A percentile compares a stretch with the other conserved stretches of the same genome.
Evolutionary conservation across 2,888 invertebrate species (phyloP).

Genomic region (Cephus rjabovi): DNA sequence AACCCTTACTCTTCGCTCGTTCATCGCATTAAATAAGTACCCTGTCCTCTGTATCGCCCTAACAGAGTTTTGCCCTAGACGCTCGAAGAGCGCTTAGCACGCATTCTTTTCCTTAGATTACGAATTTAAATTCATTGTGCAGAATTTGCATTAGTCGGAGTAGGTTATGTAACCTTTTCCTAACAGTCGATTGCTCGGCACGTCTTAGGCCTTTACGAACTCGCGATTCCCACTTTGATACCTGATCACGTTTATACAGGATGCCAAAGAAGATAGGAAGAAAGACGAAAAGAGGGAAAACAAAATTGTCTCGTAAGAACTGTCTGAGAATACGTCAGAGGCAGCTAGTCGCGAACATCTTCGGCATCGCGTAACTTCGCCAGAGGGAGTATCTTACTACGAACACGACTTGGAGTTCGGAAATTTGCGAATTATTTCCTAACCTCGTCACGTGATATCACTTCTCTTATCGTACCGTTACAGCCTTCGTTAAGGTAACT

Average conservation of each 20-base stretch:
- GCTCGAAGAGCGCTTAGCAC: not conserved
- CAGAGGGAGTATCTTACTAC: not conserved
- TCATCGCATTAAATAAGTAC: not conserved
- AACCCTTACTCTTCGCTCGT: not conserved
- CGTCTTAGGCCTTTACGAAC: not conserved
- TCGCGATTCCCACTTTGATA: not conserved
- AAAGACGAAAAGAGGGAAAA: not conserved
- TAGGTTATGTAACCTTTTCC: not conserved
- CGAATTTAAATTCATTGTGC: not conserved
- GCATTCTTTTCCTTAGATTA: not conserved
- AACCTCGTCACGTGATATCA: not conserved
- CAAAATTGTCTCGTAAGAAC: not conserved
- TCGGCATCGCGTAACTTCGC: not conserved
- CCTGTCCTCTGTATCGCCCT: not conserved
- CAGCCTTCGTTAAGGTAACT: constrained; percentile 65
- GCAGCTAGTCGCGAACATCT: not conserved
- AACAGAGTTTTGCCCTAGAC: not conserved
- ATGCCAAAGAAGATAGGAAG: not conserved
- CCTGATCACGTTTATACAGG: not conserved
- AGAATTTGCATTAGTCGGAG: not conserved
- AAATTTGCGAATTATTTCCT: not conserved
- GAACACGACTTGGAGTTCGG: not conserved
- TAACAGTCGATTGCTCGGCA: not conserved
- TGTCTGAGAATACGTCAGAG: not conserved
- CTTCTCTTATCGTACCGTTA: constrained; percentile 31